Percentiles rank a stretch among this genome's conserved stretches.
Evolutionary conservation across 1,140 invertebrate genomes (phyloP).

Genomic region (Temnothorax nylanderi): DNA sequence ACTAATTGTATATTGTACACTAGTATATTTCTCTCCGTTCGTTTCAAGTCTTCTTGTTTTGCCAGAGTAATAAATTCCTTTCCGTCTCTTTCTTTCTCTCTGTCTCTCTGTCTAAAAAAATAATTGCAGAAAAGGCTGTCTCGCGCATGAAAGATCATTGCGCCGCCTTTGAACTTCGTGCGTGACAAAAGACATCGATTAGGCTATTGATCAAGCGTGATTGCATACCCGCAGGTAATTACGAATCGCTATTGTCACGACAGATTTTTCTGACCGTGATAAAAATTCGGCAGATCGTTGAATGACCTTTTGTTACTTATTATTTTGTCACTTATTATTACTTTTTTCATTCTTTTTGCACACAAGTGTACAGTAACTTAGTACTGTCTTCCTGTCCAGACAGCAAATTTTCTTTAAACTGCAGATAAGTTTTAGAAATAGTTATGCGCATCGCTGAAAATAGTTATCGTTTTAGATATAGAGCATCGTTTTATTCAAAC

Average conservation of each 20-base stretch:
- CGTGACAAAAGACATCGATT: slow-evolving; percentile 54
- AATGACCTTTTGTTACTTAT: slow-evolving; percentile 17
- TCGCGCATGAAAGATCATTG: background rate
- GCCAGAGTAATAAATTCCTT: background rate
- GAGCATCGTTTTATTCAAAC: background rate
- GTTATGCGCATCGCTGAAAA: background rate
- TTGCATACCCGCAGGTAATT: slow-evolving; percentile 36
- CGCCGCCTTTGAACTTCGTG: slow-evolving; percentile 46
- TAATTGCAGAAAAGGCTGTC: slow-evolving; percentile 25
- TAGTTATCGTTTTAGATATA: background rate
- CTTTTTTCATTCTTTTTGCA: background rate
- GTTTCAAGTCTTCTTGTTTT: background rate
- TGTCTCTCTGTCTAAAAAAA: background rate
- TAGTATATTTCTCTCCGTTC: background rate
- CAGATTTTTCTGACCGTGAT: background rate
- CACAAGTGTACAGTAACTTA: background rate
- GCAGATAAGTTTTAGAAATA: background rate
- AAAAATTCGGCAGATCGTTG: slow-evolving; percentile 18
- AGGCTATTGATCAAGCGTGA: slow-evolving; percentile 44
- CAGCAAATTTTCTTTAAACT: background rate
- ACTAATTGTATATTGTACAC: background rate
- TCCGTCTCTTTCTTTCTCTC: background rate
- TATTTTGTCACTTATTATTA: background rate
- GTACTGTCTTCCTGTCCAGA: background rate
- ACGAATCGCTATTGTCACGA: slow-evolving; percentile 19